phyloP scores from a whole-genome alignment of 2,888 invertebrate genomes.

The Tetranychus piercei region DNA sequence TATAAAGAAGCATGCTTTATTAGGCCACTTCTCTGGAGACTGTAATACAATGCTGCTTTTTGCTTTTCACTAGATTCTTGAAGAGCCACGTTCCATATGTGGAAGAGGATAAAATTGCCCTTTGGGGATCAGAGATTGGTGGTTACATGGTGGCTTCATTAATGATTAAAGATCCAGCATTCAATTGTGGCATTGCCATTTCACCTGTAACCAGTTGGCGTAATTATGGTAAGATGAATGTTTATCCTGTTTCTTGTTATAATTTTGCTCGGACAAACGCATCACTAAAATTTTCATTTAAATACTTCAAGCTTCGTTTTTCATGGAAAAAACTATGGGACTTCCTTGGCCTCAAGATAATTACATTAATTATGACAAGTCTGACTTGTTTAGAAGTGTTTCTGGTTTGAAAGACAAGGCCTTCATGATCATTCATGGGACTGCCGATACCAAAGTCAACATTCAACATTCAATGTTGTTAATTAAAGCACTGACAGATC shows the following conservation, averaged over 20 bases:
- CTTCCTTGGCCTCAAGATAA: slow-evolving; percentile 71
- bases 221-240: slow-evolving; percentile 61
- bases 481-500: slow-evolving; percentile 59
- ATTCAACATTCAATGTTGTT: slow-evolving; percentile 82
- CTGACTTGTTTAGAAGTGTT: slow-evolving; percentile 52
- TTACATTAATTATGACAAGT: slow-evolving; percentile 79
- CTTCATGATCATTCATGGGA: slow-evolving; percentile 75
- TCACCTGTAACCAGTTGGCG: slow-evolving; percentile 92
- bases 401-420: slow-evolving; percentile 30
- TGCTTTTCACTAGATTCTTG: slow-evolving; percentile 46
- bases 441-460: slow-evolving; percentile 78
- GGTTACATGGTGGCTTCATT: slow-evolving; percentile 77
- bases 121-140: slow-evolving; percentile 88
- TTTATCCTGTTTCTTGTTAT: too few relatives aligned
- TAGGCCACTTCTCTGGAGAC: too few relatives aligned
- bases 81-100: slow-evolving; percentile 71
- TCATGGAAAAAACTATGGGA: slow-evolving; percentile 88
- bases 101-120: slow-evolving; percentile 66
- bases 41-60: background rate
- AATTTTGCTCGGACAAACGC: background rate
- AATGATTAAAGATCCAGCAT: slow-evolving; percentile 63
- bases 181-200: slow-evolving; percentile 82
- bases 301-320: slow-evolving; percentile 50
- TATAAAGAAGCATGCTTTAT: too few relatives aligned
- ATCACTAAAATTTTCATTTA: background rate